A percentile compares a stretch with the other conserved stretches of the same genome.
Evolutionary conservation across 2,888 invertebrate species (phyloP).

Genomic region (Sinelater perroti): DNA sequence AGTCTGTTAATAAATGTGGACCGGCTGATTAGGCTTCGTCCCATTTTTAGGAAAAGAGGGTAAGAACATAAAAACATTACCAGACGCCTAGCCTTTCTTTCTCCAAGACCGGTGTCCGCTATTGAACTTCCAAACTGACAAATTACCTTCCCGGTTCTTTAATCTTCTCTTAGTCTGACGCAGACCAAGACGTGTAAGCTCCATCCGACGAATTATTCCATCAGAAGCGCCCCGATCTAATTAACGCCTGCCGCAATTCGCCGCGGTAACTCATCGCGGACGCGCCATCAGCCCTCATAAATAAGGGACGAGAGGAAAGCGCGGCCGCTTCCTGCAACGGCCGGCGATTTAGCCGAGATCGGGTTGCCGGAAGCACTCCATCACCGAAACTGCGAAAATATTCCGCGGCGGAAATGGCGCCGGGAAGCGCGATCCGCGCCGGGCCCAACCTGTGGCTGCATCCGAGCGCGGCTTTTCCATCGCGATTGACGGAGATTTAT

Average conservation of each 20-base stretch:
- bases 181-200: too few species aligned
- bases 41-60: too few species aligned
- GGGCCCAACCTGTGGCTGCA: conserved; percentile 35
- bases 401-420: conserved; percentile 42
- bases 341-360: conserved; percentile 42
- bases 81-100: too few species aligned
- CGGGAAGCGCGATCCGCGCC: conserved; percentile 20
- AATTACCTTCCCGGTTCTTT: too few species aligned
- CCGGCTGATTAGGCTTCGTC: too few species aligned
- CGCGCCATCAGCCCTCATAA: conserved; percentile 43
- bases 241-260: conserved; percentile 21
- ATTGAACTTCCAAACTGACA: too few species aligned
- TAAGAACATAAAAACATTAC: too few species aligned
- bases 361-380: conserved; percentile 41
- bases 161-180: too few species aligned
- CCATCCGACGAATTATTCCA: too few species aligned
- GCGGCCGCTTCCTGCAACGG: conserved; percentile 32
- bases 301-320: conserved; percentile 47
- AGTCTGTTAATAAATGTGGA: too few species aligned
- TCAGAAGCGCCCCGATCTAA: conserved; percentile 27
- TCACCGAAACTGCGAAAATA: conserved; percentile 46
- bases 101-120: too few species aligned
- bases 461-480: conserved; percentile 22
- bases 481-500: conserved; percentile 32
- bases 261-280: conserved; percentile 32